These are phyloP conservation scores for Pachypsylla venusta DNA, from an alignment of 1,140 invertebrate species.

Conservation along the genomic window DNA sequence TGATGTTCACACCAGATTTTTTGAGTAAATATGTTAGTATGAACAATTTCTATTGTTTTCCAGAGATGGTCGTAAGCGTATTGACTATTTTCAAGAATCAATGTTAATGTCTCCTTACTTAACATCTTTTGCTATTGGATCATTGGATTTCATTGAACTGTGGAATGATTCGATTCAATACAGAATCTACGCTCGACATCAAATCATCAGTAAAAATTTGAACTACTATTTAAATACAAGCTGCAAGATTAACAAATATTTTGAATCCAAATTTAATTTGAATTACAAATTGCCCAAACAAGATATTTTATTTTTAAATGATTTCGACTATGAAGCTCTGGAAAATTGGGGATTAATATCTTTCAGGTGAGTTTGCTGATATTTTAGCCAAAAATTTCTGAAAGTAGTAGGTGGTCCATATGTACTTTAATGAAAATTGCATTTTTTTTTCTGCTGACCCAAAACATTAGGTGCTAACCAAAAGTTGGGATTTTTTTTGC, in stretches of 20 bases:
- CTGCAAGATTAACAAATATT: background rate
- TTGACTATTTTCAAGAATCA: slow-evolving; percentile 4
- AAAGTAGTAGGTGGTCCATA: background rate
- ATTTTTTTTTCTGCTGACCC: background rate
- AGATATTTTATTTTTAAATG: slow-evolving; percentile 37
- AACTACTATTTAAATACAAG: background rate
- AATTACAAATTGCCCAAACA: slow-evolving; percentile 25
- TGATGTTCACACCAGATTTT: no score
- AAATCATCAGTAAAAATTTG: background rate
- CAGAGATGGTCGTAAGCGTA: background rate
- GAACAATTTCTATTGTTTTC: no score
- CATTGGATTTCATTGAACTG: background rate
- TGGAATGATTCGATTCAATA: background rate
- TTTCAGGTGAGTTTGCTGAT: slow-evolving; percentile 17
- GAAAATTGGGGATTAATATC: slow-evolving; percentile 34
- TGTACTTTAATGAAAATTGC: no score
- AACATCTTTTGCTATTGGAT: background rate
- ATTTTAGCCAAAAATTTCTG: no score
- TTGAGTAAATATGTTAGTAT: no score
- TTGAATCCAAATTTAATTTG: background rate
- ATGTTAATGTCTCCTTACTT: background rate
- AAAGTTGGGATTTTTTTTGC: background rate
- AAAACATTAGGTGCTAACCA: background rate
- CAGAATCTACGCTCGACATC: background rate
- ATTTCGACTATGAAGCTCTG: slow-evolving; percentile 42